Conservation (phyloP, 2,797 vertebrate species). For the Hafferia zeledoni region DNA sequence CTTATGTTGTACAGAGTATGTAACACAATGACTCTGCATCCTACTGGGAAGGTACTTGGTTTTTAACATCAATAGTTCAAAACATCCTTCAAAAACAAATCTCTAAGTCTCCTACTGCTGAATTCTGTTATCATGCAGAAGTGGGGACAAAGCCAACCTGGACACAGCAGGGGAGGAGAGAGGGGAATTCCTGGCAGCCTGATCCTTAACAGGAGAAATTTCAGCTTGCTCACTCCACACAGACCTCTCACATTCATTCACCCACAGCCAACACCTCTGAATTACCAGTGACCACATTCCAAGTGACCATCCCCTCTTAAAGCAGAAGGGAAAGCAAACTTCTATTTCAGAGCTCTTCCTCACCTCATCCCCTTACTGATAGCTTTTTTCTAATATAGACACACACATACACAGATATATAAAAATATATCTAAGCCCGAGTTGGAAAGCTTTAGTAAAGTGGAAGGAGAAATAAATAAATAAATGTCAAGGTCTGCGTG, state of each 20-base stretch:
- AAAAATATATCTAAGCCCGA: background rate
- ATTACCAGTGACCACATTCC: background rate
- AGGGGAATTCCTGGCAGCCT: background rate
- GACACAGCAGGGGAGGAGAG: background rate
- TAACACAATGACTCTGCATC: background rate
- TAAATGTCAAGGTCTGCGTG: conserved; percentile 71
- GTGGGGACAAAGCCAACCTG: background rate
- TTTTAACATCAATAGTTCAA: background rate
- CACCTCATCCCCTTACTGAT: background rate
- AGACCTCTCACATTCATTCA: background rate
- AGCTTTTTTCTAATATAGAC: background rate
- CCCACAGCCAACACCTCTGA: background rate
- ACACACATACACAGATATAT: background rate
- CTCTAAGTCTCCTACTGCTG: background rate
- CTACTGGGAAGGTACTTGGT: background rate
- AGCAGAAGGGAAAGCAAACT: background rate
- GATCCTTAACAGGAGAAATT: background rate
- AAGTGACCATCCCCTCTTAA: background rate
- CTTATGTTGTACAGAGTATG: background rate
- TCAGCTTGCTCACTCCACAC: background rate
- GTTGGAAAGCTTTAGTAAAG: conserved; percentile 50
- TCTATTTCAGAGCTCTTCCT: background rate
- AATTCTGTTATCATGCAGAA: background rate
- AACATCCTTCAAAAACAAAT: background rate
- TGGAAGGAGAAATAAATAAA: conserved; percentile 58